Conservation (phyloP, 37 sponge, comb jelly and placozoan species). For the Spongilla lacustris region DNA sequence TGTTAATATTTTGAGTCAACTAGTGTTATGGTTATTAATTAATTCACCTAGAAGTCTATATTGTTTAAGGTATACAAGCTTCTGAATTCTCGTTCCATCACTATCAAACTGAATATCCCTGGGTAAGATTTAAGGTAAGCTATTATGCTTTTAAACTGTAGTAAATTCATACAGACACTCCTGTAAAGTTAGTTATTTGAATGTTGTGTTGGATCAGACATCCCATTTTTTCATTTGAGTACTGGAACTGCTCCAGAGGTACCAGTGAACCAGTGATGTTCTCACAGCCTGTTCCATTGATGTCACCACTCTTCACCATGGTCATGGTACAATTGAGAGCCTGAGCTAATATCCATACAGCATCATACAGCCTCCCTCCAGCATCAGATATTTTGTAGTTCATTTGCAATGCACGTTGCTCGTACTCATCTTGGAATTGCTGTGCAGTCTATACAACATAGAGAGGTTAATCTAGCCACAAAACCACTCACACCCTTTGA, state of each 20-base stretch:
- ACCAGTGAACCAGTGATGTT: background rate
- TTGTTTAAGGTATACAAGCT: background rate
- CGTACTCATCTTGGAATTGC: background rate
- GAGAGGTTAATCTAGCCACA: too few species aligned
- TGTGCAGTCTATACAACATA: background rate
- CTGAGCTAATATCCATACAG: constrained; percentile 44
- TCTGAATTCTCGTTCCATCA: constrained; percentile 7
- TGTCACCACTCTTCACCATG: background rate
- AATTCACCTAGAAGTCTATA: background rate
- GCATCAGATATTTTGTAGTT: background rate
- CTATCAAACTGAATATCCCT: constrained; percentile 23
- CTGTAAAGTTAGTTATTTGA: constrained; percentile 20
- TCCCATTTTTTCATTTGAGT: constrained; percentile 19
- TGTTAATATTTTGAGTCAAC: too few species aligned
- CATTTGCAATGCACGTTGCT: background rate
- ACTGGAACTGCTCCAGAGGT: constrained; percentile 28
- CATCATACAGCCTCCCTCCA: constrained; percentile 23
- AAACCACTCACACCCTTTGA: too few species aligned
- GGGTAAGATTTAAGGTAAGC: background rate
- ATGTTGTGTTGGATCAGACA: constrained; percentile 31
- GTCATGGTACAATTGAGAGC: constrained; percentile 15
- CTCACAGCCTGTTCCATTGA: background rate
- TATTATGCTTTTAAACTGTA: too few species aligned
- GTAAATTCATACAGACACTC: constrained; percentile 30
- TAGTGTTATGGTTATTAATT: too few species aligned